These are phyloP conservation scores for Apostichopus californicus DNA, from an alignment of 35 echinoderm and acorn worm species.

Conservation along the genomic window DNA sequence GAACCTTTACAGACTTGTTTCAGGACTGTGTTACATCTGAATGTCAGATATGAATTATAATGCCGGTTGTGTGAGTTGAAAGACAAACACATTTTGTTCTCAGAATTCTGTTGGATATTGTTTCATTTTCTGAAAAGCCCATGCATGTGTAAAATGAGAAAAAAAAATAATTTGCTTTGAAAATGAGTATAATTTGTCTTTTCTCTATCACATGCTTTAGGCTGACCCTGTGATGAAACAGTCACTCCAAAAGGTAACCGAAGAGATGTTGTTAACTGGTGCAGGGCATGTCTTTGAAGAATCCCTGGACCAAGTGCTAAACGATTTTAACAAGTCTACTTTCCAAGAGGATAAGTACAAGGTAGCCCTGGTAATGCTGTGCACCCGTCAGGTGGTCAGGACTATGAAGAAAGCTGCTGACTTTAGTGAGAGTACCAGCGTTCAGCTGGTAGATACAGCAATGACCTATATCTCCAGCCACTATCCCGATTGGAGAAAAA, in stretches of 20 bases:
- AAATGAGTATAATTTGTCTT: too few relatives aligned
- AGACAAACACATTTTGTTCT: too few relatives aligned
- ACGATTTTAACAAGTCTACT: background rate
- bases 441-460: background rate
- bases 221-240: background rate
- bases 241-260: background rate
- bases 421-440: background rate
- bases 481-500: background rate
- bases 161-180: too few relatives aligned
- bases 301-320: background rate
- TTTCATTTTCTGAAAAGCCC: too few relatives aligned
- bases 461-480: background rate
- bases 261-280: background rate
- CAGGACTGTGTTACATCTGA: too few relatives aligned
- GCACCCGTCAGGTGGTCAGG: background rate
- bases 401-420: background rate
- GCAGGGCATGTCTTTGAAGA: background rate
- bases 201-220: background rate
- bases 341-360: slow-evolving; percentile 5
- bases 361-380: background rate
- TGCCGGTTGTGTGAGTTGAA: too few relatives aligned
- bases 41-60: too few relatives aligned
- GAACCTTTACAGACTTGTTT: too few relatives aligned
- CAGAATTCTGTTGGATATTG: too few relatives aligned
- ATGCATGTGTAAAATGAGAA: too few relatives aligned